Percentiles rank a stretch among this genome's conserved stretches.
Conservation (phyloP, 2,888 invertebrate genomes). For the Nudaria mundana region DNA sequence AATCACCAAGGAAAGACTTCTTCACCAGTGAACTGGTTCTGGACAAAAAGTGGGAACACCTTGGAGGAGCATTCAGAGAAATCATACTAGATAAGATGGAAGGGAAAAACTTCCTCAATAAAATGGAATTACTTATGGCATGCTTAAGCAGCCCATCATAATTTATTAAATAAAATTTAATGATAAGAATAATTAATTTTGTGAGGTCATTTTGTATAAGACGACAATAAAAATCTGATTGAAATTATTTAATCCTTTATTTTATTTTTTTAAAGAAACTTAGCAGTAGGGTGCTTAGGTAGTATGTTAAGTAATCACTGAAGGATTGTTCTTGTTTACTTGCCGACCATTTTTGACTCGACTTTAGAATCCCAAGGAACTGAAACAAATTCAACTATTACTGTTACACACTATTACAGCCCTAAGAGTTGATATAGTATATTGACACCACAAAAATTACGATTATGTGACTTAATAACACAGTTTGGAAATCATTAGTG, state of each 20-base stretch:
- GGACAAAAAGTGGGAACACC: constrained; percentile 95
- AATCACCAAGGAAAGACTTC: constrained; percentile 93
- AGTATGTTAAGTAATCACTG: constrained; percentile 78
- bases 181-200: constrained; percentile 35
- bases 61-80: constrained; percentile 95
- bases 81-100: constrained; percentile 96
- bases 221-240: constrained; percentile 40
- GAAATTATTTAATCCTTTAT: constrained; percentile 48
- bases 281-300: constrained; percentile 73
- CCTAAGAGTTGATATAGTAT: too few species aligned
- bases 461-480: too few species aligned
- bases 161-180: constrained; percentile 52
- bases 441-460: too few species aligned
- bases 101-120: constrained; percentile 96
- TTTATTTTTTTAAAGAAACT: constrained; percentile 68
- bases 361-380: constrained; percentile 64
- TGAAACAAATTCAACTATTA: constrained; percentile 51
- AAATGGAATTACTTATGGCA: constrained; percentile 98
- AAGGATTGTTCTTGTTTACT: constrained; percentile 74
- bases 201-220: constrained; percentile 24
- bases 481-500: too few species aligned
- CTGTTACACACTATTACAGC: constrained; percentile 3
- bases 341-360: constrained; percentile 55
- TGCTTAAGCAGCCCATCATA: constrained; percentile 88
- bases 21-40: constrained; percentile 93